Evolutionary conservation across 2,113 vertebrate genomes (phyloP), one percentile per base, ranked within the genome.

Genomic region (Myotis yumanensis): DNA sequence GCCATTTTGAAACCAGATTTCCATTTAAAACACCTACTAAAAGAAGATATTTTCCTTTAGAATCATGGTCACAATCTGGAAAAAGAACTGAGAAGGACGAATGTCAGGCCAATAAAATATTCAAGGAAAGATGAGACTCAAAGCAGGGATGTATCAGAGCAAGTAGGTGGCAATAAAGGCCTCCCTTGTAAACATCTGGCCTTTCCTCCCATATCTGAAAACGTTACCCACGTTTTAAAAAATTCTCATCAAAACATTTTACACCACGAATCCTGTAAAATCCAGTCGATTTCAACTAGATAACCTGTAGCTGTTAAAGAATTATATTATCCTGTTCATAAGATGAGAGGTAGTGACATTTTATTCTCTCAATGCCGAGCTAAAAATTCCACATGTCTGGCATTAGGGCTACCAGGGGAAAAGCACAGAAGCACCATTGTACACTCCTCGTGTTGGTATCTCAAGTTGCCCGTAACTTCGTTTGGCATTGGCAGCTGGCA

Each of bases 311-410:
- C 86, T 98, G 95, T 90, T 96, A 95, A 97, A 97, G 94, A 97
- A 88, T 3, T 93, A 88, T 94, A 57, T 80, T 97, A 92, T 94
- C 95, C 96, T 97, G 80, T 96, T 95, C 48, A 54, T 88, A 71
- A 96, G 90, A 94, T 11, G 96, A 98, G 97, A 97, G 96, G 94
- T 93, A 97, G 97, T 95, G 96, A 97, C 96, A 97, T 97, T 97
- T 94, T 96, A 97, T 96, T 98, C 95, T 97, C 96, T 97, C 96
- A 97, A 96, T 96, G 96, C 91, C 90, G 86, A 94, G 86, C 96
- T 98, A 93, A 96, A 94, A 95, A 90, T 94, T 82, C 75, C 85
- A 79, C 93, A 86, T 90, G 95, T 92, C 96, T 94, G 96, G 95
- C 95, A 95, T 96, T 54, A 96, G 96, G 95, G 84, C 93, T 86